Evolutionary conservation across 2,888 invertebrate genomes (phyloP).

Genomic region (Abrostola tripartita): DNA sequence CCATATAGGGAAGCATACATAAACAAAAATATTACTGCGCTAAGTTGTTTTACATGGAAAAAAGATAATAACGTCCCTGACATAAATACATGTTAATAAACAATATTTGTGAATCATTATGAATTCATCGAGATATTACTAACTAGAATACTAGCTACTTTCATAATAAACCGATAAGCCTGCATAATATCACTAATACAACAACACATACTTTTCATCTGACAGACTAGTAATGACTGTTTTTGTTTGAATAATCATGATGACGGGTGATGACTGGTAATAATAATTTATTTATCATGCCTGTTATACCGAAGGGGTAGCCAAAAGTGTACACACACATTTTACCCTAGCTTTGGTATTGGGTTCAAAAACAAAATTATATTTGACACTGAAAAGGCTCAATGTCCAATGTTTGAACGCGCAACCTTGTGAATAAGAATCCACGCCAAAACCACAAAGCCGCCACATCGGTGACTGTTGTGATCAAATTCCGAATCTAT

Average conservation of each 20-base stretch:
- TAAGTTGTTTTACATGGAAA: constrained; percentile 6
- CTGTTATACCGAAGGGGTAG: too few relatives aligned
- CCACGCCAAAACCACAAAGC: too few relatives aligned
- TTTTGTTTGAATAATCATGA: neutral
- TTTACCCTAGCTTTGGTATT: too few relatives aligned
- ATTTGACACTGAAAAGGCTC: too few relatives aligned
- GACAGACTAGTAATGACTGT: neutral
- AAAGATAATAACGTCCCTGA: constrained; percentile 32
- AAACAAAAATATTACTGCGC: neutral
- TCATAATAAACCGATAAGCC: neutral
- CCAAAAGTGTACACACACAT: too few relatives aligned
- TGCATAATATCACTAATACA: neutral
- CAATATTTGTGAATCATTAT: constrained; percentile 19
- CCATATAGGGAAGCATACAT: neutral
- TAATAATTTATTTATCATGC: too few relatives aligned
- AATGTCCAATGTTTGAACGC: too few relatives aligned
- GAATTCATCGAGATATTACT: constrained; percentile 6
- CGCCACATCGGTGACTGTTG: too few relatives aligned
- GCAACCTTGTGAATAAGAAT: too few relatives aligned
- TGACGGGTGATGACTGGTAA: too few relatives aligned
- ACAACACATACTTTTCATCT: neutral
- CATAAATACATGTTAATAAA: constrained; percentile 1
- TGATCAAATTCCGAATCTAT: too few relatives aligned
- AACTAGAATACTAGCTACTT: neutral
- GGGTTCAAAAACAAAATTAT: too few relatives aligned